Evolutionary conservation across 2,888 invertebrate genomes (phyloP), one percentile per base, ranked within the genome.

Genomic region (Eristalis intricaria): DNA sequence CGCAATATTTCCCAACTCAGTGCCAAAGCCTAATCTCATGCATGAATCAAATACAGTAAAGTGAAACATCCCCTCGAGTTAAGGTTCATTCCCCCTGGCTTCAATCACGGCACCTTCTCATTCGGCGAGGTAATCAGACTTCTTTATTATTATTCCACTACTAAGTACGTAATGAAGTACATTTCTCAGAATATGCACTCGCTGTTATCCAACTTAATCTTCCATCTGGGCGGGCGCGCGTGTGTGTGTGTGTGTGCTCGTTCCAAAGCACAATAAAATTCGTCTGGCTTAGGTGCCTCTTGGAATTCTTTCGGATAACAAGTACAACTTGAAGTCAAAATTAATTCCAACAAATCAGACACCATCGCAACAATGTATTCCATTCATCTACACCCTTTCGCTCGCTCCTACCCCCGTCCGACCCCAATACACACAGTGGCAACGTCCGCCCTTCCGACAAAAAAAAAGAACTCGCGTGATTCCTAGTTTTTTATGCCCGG

Each of bases 271-370:
- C 19, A 68, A 77, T 85, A 81, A 85, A 73, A 64, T 22, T 56
- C 64, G 68, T 81, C 76, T 76, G 76, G 40, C 56, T 71, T 68
- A 43, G 58, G 50, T 65, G 61, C 70, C 56, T 15, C 61, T 68
- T 61, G 50, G 22, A 73, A 60, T 76, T 65, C 71, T 68, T 71
- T 76, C 58, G 75, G 60, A 29, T 38, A 66, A 40, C 43, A 50
- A 64, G 63, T 19, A 19, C 43, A 73, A 40, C 29, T 73, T 74
- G 22, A 75, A 68, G 65, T 75, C 50, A 43, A 81, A 85, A 85
- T 77, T 76, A 85, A 85, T 81, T 85, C 71, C 76, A 38, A 69
- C 73, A 85, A 85, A 85, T 85, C 85, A 81, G 85, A 81, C 71
- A 85, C 77, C 68, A 85, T 76, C 63, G 71, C 64, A 40, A 43